These are phyloP conservation scores for Antigone vipio DNA, from an alignment of 2,113 vertebrate species.

Conservation along the genomic window DNA sequence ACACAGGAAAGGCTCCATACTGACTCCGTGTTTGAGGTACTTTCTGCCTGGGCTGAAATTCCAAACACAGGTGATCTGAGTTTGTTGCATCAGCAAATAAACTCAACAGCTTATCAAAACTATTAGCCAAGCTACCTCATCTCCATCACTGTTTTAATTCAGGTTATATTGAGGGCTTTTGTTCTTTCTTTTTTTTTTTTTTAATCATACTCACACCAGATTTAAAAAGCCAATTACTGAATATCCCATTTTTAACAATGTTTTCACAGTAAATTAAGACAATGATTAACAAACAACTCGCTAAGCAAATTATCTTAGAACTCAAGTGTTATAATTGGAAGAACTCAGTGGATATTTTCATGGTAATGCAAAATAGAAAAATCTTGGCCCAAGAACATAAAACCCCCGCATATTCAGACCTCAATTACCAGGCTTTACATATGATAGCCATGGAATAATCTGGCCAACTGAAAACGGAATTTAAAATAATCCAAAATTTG, in stretches of 20 bases:
- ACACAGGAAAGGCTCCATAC: not conserved
- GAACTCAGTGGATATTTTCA: not conserved
- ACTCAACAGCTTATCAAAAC: not conserved
- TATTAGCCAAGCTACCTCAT: not conserved
- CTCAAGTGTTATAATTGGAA: not conserved
- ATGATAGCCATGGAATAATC: not conserved
- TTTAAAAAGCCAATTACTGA: not conserved
- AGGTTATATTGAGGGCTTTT: not conserved
- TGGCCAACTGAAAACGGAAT: not conserved
- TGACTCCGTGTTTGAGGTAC: accelerated
- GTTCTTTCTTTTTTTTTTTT: not conserved
- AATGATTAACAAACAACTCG: not conserved
- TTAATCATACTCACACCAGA: not conserved
- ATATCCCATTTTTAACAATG: not conserved
- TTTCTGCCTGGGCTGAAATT: not conserved
- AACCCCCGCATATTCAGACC: not conserved
- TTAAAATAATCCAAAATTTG: not conserved
- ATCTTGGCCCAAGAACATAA: not conserved
- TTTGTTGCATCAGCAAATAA: not conserved
- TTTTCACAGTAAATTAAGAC: conserved; percentile 7
- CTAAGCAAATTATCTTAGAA: not conserved
- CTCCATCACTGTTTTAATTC: not conserved
- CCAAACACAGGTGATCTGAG: not conserved
- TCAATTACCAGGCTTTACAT: not conserved
- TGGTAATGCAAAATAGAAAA: not conserved